phyloP scores from a whole-genome alignment of 1,140 invertebrate genomes.

The Drosophila ficusphila region DNA sequence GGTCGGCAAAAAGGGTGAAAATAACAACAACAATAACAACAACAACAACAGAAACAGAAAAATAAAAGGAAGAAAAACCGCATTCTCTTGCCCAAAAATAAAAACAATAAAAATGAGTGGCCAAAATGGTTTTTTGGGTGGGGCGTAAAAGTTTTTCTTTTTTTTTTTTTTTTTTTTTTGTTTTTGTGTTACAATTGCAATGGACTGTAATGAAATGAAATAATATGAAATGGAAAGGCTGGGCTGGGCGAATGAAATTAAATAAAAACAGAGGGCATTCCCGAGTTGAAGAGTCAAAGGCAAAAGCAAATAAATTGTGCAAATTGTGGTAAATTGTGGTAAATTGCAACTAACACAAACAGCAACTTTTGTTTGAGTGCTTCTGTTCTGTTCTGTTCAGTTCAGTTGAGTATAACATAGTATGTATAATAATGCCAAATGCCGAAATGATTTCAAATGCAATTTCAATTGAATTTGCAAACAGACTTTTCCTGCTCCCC shows the following conservation, averaged over 20 bases:
- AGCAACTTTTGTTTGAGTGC: slow-evolving; percentile 25
- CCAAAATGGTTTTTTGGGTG: slow-evolving; percentile 1
- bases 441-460: slow-evolving; percentile 71
- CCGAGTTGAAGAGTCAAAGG: slow-evolving; percentile 68
- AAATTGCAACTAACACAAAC: slow-evolving; percentile 44
- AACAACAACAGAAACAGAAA: too few species aligned
- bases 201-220: slow-evolving; percentile 37
- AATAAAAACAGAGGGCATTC: slow-evolving; percentile 22
- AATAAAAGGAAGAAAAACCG: slow-evolving; percentile 12
- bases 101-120: slow-evolving; percentile 36
- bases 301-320: slow-evolving; percentile 71
- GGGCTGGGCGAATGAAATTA: not conserved
- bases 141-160: not conserved
- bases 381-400: too few species aligned
- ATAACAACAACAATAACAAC: too few species aligned
- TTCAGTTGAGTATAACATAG: too few species aligned
- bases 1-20: slow-evolving; percentile 2
- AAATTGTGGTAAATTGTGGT: slow-evolving; percentile 69
- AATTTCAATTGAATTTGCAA: slow-evolving; percentile 72
- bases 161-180: too few species aligned
- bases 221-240: slow-evolving; percentile 28
- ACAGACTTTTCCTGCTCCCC: slow-evolving; percentile 11
- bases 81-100: slow-evolving; percentile 16
- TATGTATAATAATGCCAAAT: slow-evolving; percentile 59
- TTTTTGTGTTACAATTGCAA: too few species aligned